These are phyloP conservation scores for Varroa destructor DNA, from an alignment of 1,140 invertebrate species.

Conservation along the genomic window DNA sequence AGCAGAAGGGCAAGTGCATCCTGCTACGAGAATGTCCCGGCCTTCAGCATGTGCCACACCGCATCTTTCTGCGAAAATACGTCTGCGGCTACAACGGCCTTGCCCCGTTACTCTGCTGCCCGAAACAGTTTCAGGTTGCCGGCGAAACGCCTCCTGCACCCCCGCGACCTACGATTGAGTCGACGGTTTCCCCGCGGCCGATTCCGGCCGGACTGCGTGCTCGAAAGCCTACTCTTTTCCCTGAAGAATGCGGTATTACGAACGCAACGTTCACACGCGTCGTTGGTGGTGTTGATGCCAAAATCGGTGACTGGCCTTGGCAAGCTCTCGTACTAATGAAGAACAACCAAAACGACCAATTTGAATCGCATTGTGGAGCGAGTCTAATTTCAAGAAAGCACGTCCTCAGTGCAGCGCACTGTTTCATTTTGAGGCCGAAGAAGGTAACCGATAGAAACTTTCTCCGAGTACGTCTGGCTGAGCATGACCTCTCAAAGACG, in stretches of 20 bases:
- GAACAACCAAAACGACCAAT: background rate
- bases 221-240: slow-evolving; percentile 9
- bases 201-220: background rate
- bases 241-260: slow-evolving; percentile 31
- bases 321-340: slow-evolving; percentile 16
- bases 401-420: slow-evolving; percentile 8
- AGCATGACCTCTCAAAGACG: slow-evolving; percentile 12
- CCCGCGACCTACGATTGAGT: background rate
- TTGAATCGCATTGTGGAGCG: slow-evolving; percentile 11
- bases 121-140: background rate
- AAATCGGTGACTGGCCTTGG: slow-evolving; percentile 21
- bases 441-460: background rate
- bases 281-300: slow-evolving; percentile 31
- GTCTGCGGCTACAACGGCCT: slow-evolving; percentile 9
- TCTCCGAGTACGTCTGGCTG: slow-evolving; percentile 8
- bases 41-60: background rate
- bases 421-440: background rate
- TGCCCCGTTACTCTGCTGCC: background rate
- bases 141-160: background rate
- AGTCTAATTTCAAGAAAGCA: slow-evolving; percentile 5
- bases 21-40: slow-evolving; percentile 1
- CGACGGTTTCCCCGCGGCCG: background rate
- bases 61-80: slow-evolving; percentile 13
- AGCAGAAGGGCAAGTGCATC: background rate
- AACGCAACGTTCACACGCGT: slow-evolving; percentile 31